phyloP scores from a whole-genome alignment of 1,140 invertebrate species.

The Calliphora vicina region DNA sequence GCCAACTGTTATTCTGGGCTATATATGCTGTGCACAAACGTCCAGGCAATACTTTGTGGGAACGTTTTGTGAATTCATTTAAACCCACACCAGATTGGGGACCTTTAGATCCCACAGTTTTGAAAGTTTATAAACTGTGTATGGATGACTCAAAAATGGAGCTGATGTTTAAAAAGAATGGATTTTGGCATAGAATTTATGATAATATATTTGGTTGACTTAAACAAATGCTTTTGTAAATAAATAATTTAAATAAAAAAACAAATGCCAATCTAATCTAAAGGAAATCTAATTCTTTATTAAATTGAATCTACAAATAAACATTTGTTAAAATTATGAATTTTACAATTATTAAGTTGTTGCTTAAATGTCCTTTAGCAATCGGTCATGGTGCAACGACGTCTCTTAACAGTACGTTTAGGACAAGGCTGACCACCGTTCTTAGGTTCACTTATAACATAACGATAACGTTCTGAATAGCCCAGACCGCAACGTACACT shows the following conservation, averaged over 20 bases:
- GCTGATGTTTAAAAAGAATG: constrained; percentile 51
- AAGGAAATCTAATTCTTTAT: too few species aligned
- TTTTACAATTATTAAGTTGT: too few species aligned
- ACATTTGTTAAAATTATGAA: too few species aligned
- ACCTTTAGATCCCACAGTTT: constrained; percentile 58
- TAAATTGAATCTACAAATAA: too few species aligned
- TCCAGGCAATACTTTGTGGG: constrained; percentile 50
- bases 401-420: constrained; percentile 65
- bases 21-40: constrained; percentile 55
- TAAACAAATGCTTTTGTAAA: not conserved
- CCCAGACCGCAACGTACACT: constrained; percentile 70
- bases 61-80: constrained; percentile 65
- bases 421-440: constrained; percentile 78
- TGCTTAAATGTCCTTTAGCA: not conserved
- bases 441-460: constrained; percentile 67
- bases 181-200: constrained; percentile 58
- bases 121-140: constrained; percentile 54
- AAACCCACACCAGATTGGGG: constrained; percentile 67
- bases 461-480: constrained; percentile 51
- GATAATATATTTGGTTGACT: constrained; percentile 60
- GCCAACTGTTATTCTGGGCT: constrained; percentile 69
- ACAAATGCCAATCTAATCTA: too few species aligned
- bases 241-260: not conserved
- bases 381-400: constrained; percentile 62
- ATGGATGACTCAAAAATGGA: constrained; percentile 46